Evolutionary conservation across 2,888 invertebrate species (phyloP).

Genomic region (Myathropa florea): DNA sequence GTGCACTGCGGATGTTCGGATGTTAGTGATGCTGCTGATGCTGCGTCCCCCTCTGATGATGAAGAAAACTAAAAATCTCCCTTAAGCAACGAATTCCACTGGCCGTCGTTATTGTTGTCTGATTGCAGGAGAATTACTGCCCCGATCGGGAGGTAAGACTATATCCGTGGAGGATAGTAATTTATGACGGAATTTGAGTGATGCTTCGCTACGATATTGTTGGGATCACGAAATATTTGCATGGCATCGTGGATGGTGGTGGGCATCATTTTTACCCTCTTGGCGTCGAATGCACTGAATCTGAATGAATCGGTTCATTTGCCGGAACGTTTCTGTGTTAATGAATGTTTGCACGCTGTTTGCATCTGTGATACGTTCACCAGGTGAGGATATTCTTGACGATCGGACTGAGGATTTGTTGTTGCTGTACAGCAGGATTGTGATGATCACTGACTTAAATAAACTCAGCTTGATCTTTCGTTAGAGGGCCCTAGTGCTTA

Average conservation of each 20-base stretch:
- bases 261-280: neutral
- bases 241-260: conserved; percentile 7
- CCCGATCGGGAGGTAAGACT: conserved; percentile 8
- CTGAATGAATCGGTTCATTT: neutral
- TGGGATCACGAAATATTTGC: conserved; percentile 26
- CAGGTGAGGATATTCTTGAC: neutral
- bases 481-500: no score
- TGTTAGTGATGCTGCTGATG: conserved; percentile 31
- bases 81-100: conserved; percentile 66
- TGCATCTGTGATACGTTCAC: neutral
- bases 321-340: neutral
- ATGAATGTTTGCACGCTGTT: neutral
- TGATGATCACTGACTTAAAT: no score
- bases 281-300: neutral
- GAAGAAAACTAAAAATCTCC: conserved; percentile 64
- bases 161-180: conserved; percentile 12
- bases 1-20: conserved; percentile 49
- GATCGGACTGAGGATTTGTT: no score
- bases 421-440: no score
- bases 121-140: conserved; percentile 45
- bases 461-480: no score
- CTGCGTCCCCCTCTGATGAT: conserved; percentile 22
- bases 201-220: conserved; percentile 44
- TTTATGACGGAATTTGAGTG: conserved; percentile 58
- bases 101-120: conserved; percentile 64